phyloP scores from a whole-genome alignment of 2,113 vertebrate genomes.

The Eira barbara region DNA sequence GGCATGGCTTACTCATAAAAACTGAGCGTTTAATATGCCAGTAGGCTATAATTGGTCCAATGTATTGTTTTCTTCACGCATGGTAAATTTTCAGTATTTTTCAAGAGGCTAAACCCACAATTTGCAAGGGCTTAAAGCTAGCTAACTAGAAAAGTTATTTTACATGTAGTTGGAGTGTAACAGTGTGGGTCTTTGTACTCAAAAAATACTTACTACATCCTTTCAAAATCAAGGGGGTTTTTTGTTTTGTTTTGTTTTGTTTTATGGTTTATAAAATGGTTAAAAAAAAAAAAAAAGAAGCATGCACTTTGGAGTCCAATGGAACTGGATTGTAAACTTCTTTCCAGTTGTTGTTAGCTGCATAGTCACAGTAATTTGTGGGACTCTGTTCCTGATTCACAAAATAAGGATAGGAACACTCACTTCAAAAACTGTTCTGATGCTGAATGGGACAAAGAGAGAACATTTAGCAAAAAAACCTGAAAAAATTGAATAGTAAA shows the following conservation, averaged over 20 bases:
- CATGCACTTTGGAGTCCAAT: neutral
- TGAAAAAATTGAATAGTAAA: neutral
- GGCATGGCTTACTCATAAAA: conserved; percentile 43
- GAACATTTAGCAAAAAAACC: neutral
- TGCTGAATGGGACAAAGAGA: neutral
- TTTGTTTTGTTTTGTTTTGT: neutral
- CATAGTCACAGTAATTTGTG: neutral
- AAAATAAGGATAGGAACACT: neutral
- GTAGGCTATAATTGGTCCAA: conserved; percentile 3
- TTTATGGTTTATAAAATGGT: neutral
- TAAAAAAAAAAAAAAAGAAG: neutral
- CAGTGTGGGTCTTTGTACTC: neutral
- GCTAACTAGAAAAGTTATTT: conserved; percentile 4
- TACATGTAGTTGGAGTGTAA: neutral
- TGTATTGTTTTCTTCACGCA: conserved; percentile 37
- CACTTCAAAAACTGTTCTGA: neutral
- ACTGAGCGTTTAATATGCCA: conserved; percentile 20
- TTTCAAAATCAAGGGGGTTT: neutral
- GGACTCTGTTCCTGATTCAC: neutral
- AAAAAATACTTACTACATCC: neutral
- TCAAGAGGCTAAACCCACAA: neutral
- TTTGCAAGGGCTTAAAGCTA: conserved; percentile 24
- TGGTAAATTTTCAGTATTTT: conserved; percentile 44
- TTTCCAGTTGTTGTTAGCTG: neutral
- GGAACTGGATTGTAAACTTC: neutral